Percentiles rank a stretch among this genome's conserved stretches.
Evolutionary conservation across 2,113 vertebrate species (phyloP).

Genomic region (Elephantulus edwardii): DNA sequence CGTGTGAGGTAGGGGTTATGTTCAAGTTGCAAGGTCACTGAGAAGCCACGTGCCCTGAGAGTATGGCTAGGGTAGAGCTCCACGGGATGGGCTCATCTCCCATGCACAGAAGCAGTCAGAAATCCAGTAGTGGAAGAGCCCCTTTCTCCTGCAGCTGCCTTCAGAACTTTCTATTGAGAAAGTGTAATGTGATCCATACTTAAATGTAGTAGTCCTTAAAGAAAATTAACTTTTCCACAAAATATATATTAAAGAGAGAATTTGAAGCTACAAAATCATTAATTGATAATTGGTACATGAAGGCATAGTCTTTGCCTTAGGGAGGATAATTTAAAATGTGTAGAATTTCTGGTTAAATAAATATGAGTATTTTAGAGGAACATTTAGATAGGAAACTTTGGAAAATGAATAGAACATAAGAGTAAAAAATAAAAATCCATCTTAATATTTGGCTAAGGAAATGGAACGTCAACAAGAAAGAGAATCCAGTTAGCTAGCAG

Average conservation of each 20-base stretch:
- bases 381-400: background rate
- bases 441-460: background rate
- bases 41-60: fast-evolving
- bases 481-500: background rate
- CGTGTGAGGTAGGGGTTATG: background rate
- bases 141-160: too few species aligned
- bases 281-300: background rate
- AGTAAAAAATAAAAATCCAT: background rate
- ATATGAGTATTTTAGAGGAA: background rate
- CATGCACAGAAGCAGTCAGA: background rate
- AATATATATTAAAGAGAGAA: background rate
- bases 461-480: background rate
- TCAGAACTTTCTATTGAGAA: background rate
- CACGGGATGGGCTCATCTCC: background rate
- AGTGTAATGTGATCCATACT: background rate
- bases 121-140: background rate
- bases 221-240: background rate
- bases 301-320: background rate
- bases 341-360: background rate
- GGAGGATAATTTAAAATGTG: background rate
- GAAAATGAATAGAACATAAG: background rate
- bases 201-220: background rate
- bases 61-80: fast-evolving
- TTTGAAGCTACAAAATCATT: background rate
- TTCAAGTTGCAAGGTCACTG: background rate